Percentiles rank a stretch among this genome's conserved stretches.
These are phyloP conservation scores for Gobius niger DNA, from an alignment of 2,113 vertebrate species.

Conservation along the genomic window DNA sequence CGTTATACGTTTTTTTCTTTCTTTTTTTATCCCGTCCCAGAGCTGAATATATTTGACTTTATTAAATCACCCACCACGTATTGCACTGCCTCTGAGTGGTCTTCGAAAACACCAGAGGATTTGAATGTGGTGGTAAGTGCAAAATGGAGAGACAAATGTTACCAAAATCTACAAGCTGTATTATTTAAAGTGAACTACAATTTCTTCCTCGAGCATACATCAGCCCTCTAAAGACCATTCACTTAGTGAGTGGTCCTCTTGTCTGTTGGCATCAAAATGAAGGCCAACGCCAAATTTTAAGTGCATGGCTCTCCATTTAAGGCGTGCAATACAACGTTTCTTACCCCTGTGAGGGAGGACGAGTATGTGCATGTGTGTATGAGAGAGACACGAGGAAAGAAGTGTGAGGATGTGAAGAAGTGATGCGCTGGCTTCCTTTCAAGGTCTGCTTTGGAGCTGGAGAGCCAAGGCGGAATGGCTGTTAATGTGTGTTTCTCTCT, in stretches of 20 bases:
- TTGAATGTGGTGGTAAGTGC: constrained; percentile 25
- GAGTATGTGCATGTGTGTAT: constrained; percentile 20
- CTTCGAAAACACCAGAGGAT: constrained; percentile 14
- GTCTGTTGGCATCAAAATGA: constrained; percentile 62
- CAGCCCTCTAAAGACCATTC: constrained; percentile 36
- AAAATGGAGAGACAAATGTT: constrained; percentile 34
- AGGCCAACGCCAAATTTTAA: constrained; percentile 69
- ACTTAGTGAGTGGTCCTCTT: constrained; percentile 57
- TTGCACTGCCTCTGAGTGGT: constrained; percentile 14
- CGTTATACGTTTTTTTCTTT: neutral
- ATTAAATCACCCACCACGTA: constrained; percentile 13
- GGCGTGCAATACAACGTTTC: constrained; percentile 58
- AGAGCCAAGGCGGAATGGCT: constrained; percentile 43
- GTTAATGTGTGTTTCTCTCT: constrained; percentile 39
- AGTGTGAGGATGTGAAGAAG: constrained; percentile 43
- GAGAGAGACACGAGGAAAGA: constrained; percentile 1
- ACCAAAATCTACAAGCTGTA: constrained; percentile 35
- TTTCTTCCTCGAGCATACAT: constrained; percentile 29
- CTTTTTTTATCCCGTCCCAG: constrained; percentile 4
- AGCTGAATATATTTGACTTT: constrained; percentile 36
- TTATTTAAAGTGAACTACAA: constrained; percentile 39
- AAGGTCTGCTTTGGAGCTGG: constrained; percentile 62
- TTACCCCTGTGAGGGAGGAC: constrained; percentile 39
- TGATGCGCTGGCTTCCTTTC: constrained; percentile 62
- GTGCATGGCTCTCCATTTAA: constrained; percentile 68